Percentiles rank a stretch among this genome's conserved stretches.
Conservation (phyloP, 2,888 invertebrate genomes). For the Hydrotaea diabolus region DNA sequence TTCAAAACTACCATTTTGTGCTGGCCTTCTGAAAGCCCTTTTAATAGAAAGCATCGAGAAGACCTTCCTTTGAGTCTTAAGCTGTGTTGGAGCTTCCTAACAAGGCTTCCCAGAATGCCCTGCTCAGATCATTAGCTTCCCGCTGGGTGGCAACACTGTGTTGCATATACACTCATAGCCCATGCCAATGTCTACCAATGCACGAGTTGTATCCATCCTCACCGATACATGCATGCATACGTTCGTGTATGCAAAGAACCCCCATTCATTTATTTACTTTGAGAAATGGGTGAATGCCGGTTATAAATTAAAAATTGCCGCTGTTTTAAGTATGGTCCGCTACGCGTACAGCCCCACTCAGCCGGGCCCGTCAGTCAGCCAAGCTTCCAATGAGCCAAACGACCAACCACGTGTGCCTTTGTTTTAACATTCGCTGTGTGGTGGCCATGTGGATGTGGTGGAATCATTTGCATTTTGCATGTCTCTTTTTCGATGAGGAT, state of each 20-base stretch:
- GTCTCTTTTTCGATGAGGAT: neutral
- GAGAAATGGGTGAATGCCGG: conserved; percentile 69
- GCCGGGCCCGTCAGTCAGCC: neutral
- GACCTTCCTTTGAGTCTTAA: no score
- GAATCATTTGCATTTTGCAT: conserved; percentile 78
- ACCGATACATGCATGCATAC: neutral
- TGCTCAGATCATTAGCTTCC: no score
- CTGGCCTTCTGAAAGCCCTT: no score
- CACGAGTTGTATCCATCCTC: conserved; percentile 28
- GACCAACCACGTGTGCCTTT: conserved; percentile 60
- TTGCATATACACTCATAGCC: no score
- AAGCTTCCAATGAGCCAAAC: neutral
- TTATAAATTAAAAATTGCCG: conserved; percentile 76
- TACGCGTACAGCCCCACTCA: neutral
- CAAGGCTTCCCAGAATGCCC: no score
- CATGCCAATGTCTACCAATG: neutral
- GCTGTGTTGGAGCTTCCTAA: no score
- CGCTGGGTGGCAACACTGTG: neutral
- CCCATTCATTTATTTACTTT: conserved; percentile 50
- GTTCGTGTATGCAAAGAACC: neutral
- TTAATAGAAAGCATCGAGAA: no score
- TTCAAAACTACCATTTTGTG: no score
- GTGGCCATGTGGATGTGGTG: conserved; percentile 50
- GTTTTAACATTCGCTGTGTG: conserved; percentile 27
- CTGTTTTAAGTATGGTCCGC: conserved; percentile 69